Base-by-base conservation (phyloP, 2,888 invertebrate species). In the Zeuzera pyrina region DNA sequence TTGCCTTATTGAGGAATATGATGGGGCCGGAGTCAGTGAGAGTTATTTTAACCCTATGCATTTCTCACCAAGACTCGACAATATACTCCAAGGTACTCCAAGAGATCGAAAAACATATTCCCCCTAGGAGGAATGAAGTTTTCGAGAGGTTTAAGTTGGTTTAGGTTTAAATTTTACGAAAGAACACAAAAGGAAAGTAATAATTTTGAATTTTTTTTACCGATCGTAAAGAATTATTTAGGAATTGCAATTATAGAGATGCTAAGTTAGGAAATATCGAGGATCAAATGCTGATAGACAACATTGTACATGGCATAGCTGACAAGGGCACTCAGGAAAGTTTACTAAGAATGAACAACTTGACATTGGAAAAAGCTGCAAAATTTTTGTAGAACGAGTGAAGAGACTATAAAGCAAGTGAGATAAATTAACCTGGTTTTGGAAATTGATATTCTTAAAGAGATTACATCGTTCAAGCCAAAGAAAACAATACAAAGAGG, bases 281-380 rank as follows among this genome's bases (percentile, higher is more conserved):
- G 10, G 31, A 31, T n/a, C 31, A 31, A 26, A 10, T 31, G 3
- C 12, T 31, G 5, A 12, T 24, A 2, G 31, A 31, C 19, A 31
- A 19, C 12, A 31, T 31, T 16, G 31, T 31, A 3, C 31, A 31
- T 7, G 31, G 31, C 2, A 8, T 31, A 8, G 7, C 3, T 26
- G 31, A 31, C 26, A 31, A 31, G 21, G 8, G n/a, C 8, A 2
- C 26, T 2, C 31, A 31, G 10, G 31, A 31, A 11, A n/a, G 4
- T 5, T 13, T 31, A n/a, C 8, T 31, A 3, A 31, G 13, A 26
- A 21, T 31, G 8, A 21, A 31, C 8, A 13, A 25, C 7, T 13
- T 31, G 19, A 31, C 31, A 6, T 5, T 26, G 7, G 25, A 31
- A 12, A 31, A 12, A 25, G 25, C 26, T 3, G 25, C 31, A n/a